Percentiles rank a stretch among this genome's conserved stretches.
Conservation (phyloP, 1,140 invertebrate species). For the Saccostrea cuccullata region DNA sequence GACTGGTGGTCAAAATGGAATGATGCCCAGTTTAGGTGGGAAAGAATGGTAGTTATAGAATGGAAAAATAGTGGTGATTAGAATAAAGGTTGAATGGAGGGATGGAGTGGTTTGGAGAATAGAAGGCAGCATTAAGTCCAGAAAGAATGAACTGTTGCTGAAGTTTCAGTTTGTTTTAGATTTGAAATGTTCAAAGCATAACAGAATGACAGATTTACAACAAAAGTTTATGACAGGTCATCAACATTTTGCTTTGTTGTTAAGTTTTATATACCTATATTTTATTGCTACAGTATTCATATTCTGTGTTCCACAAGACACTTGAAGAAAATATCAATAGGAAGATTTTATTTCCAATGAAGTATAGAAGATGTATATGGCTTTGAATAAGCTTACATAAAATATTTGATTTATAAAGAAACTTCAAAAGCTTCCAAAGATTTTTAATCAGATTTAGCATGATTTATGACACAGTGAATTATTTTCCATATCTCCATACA, state of each 20-base stretch:
- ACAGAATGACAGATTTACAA: no score
- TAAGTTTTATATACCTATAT: neutral
- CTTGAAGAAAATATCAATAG: neutral
- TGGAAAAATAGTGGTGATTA: neutral
- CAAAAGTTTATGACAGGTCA: no score
- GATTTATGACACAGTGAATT: neutral
- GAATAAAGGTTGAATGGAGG: neutral
- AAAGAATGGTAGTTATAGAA: neutral
- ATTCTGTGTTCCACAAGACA: neutral
- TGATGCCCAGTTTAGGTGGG: neutral
- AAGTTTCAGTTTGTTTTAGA: no score
- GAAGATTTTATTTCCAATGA: neutral
- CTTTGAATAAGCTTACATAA: neutral
- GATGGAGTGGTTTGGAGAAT: neutral
- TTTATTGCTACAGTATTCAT: neutral
- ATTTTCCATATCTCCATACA: neutral
- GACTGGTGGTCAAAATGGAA: neutral
- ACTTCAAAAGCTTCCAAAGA: neutral
- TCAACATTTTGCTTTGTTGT: no score
- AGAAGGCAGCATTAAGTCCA: neutral
- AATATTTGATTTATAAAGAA: neutral
- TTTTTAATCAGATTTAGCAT: neutral
- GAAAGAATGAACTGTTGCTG: no score
- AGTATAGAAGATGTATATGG: no score
- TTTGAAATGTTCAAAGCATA: no score